Evolutionary conservation across 1,140 invertebrate genomes (phyloP), one percentile per base, ranked within the genome.

Genomic region (Penaeus japonicus): DNA sequence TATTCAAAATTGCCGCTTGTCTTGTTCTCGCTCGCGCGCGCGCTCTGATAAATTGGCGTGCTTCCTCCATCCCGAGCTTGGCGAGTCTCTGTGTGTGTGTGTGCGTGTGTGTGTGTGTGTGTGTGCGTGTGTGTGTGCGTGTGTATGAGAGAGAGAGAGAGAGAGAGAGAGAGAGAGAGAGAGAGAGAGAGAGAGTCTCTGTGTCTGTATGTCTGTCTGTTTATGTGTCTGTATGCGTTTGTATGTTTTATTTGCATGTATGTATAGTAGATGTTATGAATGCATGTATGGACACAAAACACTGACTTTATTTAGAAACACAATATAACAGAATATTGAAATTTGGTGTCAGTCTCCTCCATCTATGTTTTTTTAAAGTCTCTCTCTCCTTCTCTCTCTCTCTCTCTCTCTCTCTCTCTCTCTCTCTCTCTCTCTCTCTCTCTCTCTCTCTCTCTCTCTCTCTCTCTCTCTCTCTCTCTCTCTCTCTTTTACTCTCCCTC

Each of bases 1-100:
- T 86, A 75, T 30, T 82, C 55, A 78, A 81, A 81, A 87, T 87
- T 32, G 85, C 85, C 78, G 15, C 57, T 73, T 83, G 79, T 83
- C 86, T 73, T 82, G 86, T 83, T 82, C 62, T 57, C n/a, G 35
- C 53, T 57, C 17, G 39, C 59, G 32, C 54, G 84, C 77, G 32
- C 84, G 39, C 54, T 27, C 47, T 84, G 73, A 78, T 57, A n/a
- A 55, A 85, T 85, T 73, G 32, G 65, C 24, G 24, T 27, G 24
- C 20, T 73, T 32, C 32, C 65, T 73, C 65, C 32, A 15, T 73
- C 65, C 32, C n/a, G 32, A 30, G 24, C 18, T 73, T 73, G 1
- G 17, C 0, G 18, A 32, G 24, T n/a, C 2, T 73, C 15, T 32
- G 32, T 73, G 75, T 24, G 22, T 75, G 70, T 65, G 55, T 59